phyloP scores from a whole-genome alignment of 2,888 invertebrate species.

The Globia sparganii region DNA sequence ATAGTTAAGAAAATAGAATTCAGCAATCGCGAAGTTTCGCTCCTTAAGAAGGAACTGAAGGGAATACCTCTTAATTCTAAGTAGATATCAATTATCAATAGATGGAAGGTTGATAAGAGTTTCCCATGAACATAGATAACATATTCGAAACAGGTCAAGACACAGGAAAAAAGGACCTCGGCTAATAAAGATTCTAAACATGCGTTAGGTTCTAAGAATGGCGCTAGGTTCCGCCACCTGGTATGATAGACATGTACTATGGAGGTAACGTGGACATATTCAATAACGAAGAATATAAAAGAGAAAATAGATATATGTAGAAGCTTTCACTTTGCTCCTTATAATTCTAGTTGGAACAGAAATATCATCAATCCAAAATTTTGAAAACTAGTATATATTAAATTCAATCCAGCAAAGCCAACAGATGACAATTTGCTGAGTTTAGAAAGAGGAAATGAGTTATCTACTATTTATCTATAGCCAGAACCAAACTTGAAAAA shows the following conservation, averaged over 20 bases:
- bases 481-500: background rate
- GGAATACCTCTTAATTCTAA: too few relatives aligned
- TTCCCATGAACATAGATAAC: slow-evolving; percentile 2
- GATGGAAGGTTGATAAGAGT: too few relatives aligned
- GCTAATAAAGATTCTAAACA: slow-evolving; percentile 59
- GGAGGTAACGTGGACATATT: slow-evolving; percentile 3
- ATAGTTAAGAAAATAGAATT: background rate
- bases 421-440: background rate
- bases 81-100: too few relatives aligned
- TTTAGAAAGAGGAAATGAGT: background rate
- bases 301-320: background rate
- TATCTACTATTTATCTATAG: background rate
- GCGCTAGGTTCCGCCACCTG: slow-evolving; percentile 53
- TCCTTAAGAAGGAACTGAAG: background rate
- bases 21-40: background rate
- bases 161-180: slow-evolving; percentile 30
- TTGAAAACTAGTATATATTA: background rate
- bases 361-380: background rate
- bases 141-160: slow-evolving; percentile 23
- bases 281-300: background rate
- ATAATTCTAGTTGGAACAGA: background rate
- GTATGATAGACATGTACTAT: slow-evolving; percentile 35
- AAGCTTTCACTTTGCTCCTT: background rate
- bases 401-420: too few relatives aligned
- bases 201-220: slow-evolving; percentile 59